Evolutionary conservation across 1,140 invertebrate genomes (phyloP), one percentile per base, ranked within the genome.

Genomic region (Papilio polyxenes): DNA sequence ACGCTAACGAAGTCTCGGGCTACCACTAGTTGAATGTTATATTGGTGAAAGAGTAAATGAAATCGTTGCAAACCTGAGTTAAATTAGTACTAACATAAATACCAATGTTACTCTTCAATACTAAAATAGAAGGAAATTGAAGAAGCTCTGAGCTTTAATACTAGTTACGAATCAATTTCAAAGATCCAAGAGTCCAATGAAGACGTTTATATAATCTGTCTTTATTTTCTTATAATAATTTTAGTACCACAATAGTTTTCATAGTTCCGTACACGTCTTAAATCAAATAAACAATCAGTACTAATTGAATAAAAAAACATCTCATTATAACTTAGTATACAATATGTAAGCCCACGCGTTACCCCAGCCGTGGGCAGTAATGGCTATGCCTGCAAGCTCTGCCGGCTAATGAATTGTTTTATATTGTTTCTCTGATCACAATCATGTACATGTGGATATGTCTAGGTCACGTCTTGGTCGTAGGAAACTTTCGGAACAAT

Each of bases 251-350:
- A 5, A 56, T 15, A 59, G 20, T 65, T 65, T 31, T 65, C 4
- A 13, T 37, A 65, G 9, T 37, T 69, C 31, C 13, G 23, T 69
- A 69, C 3, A 40, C 31, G 65, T 72, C 65, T 40, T 72, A 13
- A 72, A 72, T 72, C 31, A 40, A 23, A 40, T 72, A 72, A 72
- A 72, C 65, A 72, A 72, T 72, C 31, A 37, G 31, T 72, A 40
- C 31, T 65, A 65, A 72, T 72, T 72, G 31, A 65, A 72, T 37
- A 37, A 72, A 72, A 72, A 72, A 72, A 1, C 31, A 72, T 40
- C 65, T 72, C 65, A 72, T 72, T 72, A 72, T 72, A 72, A 72
- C 11, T 23, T 5, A 69, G 11, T 69, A 69, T 5, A 72, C 65
- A 72, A 72, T 72, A 40, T 72, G 20, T 10, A 40, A 15, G 31